A percentile compares a stretch with the other conserved stretches of the same genome.
Conservation (phyloP, 2,888 invertebrate genomes). For the Erebia epiphron region DNA sequence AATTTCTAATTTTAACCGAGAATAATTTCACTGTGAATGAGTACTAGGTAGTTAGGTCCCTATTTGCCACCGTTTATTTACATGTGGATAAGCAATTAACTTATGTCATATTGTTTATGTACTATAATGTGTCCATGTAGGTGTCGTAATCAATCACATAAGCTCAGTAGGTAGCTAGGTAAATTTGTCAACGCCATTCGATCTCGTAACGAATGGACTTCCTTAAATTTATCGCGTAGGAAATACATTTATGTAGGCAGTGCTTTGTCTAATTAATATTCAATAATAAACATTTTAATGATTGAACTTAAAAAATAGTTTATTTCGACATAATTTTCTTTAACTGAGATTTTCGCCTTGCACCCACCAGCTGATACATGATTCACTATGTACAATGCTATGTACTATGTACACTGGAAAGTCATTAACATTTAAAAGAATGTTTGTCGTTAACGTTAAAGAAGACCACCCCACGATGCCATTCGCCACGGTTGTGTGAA, state of each 20-base stretch:
- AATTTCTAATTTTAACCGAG: not conserved
- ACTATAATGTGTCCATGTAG: not conserved
- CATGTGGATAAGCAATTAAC: slow-evolving; percentile 12
- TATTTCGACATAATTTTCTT: no score
- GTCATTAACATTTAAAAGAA: no score
- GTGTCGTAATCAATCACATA: slow-evolving; percentile 12
- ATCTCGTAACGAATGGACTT: slow-evolving; percentile 20
- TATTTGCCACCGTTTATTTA: not conserved
- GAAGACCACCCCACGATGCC: no score
- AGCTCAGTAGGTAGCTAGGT: slow-evolving; percentile 4
- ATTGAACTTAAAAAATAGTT: no score
- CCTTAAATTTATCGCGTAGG: slow-evolving; percentile 8
- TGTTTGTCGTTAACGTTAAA: no score
- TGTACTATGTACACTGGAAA: no score
- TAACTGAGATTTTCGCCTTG: no score
- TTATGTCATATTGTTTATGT: slow-evolving; percentile 6
- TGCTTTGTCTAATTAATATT: not conserved
- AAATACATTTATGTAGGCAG: not conserved
- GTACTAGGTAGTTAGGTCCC: not conserved
- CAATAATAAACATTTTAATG: no score
- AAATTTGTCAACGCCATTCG: slow-evolving; percentile 17
- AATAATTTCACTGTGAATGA: not conserved
- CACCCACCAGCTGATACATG: no score
- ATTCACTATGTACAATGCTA: no score
- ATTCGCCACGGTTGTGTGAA: no score